A percentile compares a stretch with the other conserved stretches of the same genome.
Evolutionary conservation across 2,888 invertebrate genomes (phyloP).

Genomic region (Thelaira solivaga): DNA sequence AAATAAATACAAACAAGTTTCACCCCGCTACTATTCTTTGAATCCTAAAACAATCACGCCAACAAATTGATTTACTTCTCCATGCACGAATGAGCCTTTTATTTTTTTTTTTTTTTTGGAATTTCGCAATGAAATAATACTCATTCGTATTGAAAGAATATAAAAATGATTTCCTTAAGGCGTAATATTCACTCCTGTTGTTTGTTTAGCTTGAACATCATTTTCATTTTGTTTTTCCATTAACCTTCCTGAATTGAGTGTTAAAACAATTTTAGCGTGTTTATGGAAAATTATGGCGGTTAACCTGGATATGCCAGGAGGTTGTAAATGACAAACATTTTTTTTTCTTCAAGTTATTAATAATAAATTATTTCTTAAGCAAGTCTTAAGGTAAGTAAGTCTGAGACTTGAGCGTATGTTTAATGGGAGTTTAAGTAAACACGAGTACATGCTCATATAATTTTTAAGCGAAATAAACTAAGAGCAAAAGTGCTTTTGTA

Average conservation of each 20-base stretch:
- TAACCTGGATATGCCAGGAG: constrained; percentile 40
- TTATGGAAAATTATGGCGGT: constrained; percentile 26
- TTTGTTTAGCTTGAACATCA: constrained; percentile 6
- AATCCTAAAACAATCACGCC: not conserved
- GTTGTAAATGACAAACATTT: constrained; percentile 3
- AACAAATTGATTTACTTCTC: constrained; percentile 23
- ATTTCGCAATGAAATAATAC: too few species aligned
- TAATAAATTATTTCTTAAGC: not conserved
- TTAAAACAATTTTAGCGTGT: not conserved
- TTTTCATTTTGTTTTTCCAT: not conserved
- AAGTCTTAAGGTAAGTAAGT: not conserved
- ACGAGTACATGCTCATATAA: not conserved
- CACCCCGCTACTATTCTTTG: too few species aligned
- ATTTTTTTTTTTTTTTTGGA: too few species aligned
- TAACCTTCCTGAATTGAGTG: not conserved
- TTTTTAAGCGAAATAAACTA: too few species aligned
- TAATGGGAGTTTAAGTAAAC: not conserved
- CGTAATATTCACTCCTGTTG: too few species aligned
- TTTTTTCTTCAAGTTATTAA: not conserved
- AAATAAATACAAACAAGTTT: not conserved
- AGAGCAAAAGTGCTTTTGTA: too few species aligned
- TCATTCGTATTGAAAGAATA: too few species aligned
- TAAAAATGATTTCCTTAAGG: not conserved
- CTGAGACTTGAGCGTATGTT: not conserved
- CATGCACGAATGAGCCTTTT: too few species aligned